Evolutionary conservation across 2,113 vertebrate species (phyloP), one percentile per base, ranked within the genome.

Genomic region (Vulpes vulpes): DNA sequence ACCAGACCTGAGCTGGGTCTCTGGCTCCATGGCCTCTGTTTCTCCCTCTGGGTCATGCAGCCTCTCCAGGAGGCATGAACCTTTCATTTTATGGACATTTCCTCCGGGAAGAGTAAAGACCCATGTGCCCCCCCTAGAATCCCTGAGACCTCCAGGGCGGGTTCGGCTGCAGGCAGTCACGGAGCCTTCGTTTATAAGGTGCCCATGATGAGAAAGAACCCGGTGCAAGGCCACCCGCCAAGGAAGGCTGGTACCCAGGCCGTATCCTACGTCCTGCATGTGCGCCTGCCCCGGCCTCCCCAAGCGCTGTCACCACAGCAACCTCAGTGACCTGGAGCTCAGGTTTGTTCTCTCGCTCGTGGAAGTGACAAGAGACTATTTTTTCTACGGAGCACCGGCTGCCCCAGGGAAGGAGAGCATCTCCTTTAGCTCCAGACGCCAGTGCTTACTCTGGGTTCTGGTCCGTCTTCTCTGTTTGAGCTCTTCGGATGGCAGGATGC

Each of bases 401-500:
- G 55, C 30, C 92, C 67, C 67, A 53, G 53, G 86, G 86, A 76
- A 93, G 23, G 71, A 82, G 74, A 60, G 59, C 35, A 62, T 59
- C 57, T 38, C 9, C 85, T 69, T 49, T 82, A 53, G 53, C 88
- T 79, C n/a, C 81, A 38, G 88, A 92, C n/a, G 32, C 64, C 35
- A 89, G 0, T 7, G 27, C 59, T 17, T 62, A 59, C 91, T 92
- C 60, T 65, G 83, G 64, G 55, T 79, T 95, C 73, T 55, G 91
- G 38, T 32, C 82, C 69, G 38, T 87, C 93, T 55, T 94, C 91
- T 88, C 67, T 1, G 12, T n/a, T 51, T 89, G 86, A 80, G 65
- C 74, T 95, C 95, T 95, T 94, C 92, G 73, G 79, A 19, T 87
- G 27, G 89, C 78, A 49, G 7, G 35, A 65, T 51, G 62, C 78